A percentile compares a stretch with the other conserved stretches of the same genome.
Conservation (phyloP, 1,140 invertebrate genomes). For the Hylaeus volcanicus region DNA sequence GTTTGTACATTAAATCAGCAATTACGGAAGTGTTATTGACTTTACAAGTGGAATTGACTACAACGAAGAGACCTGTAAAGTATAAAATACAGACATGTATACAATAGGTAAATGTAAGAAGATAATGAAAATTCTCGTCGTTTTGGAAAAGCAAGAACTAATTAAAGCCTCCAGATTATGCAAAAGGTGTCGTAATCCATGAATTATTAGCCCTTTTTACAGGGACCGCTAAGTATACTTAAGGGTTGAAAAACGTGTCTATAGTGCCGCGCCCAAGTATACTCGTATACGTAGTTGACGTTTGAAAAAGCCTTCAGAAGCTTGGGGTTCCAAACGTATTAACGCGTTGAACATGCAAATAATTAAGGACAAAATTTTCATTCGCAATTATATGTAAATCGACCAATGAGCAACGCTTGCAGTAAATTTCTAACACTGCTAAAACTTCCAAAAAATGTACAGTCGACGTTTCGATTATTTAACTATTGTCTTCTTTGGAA, state of each 20-base stretch:
- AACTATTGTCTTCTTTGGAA: no score
- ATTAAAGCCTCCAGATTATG: conserved; percentile 21
- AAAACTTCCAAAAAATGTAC: no score
- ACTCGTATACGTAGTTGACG: conserved; percentile 37
- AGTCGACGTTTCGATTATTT: no score
- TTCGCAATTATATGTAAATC: not conserved
- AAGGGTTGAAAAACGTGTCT: conserved; percentile 51
- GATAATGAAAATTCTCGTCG: no score
- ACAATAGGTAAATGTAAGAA: no score
- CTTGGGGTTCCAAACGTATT: conserved; percentile 6
- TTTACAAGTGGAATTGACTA: no score
- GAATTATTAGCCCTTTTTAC: conserved; percentile 51
- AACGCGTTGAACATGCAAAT: conserved; percentile 3
- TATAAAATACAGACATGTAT: no score
- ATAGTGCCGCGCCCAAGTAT: conserved; percentile 52
- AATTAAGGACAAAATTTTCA: not conserved
- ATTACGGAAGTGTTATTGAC: no score
- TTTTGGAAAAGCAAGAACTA: not conserved
- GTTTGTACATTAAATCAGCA: no score
- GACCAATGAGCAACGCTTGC: no score
- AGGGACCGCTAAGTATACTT: conserved; percentile 27
- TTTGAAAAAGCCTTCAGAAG: conserved; percentile 32
- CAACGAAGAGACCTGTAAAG: no score
- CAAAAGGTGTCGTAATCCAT: not conserved
- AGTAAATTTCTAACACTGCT: no score